Evolutionary conservation across 2,113 vertebrate species (phyloP).

Genomic region (Hemiscyllium ocellatum): DNA sequence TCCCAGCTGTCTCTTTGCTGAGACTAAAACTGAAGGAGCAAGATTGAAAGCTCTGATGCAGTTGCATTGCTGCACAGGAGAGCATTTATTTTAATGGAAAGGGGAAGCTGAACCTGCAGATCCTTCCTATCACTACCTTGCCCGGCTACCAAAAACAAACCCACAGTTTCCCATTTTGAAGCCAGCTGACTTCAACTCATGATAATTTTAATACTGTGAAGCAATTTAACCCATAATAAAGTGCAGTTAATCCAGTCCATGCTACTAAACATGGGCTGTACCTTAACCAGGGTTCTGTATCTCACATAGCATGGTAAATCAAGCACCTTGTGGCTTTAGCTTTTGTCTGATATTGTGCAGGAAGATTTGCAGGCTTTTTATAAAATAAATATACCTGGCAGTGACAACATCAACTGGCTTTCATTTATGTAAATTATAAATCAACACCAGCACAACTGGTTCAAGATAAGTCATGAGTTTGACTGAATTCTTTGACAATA

Average conservation of each 20-base stretch:
- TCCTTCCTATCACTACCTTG: neutral
- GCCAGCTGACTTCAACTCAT: no score
- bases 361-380: neutral
- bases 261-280: neutral
- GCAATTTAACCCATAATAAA: neutral
- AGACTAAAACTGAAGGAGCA: neutral
- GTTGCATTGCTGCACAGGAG: neutral
- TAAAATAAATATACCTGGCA: neutral
- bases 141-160: neutral
- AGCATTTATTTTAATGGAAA: neutral
- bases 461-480: neutral
- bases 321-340: neutral
- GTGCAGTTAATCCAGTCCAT: neutral
- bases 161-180: neutral
- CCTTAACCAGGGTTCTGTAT: neutral
- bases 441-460: neutral
- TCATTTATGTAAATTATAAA: neutral
- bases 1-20: neutral
- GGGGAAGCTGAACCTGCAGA: neutral
- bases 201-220: neutral
- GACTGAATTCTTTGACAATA: neutral
- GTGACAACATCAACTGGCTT: neutral
- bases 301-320: neutral
- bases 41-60: no score
- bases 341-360: neutral